A percentile compares a stretch with the other conserved stretches of the same genome.
Conservation (phyloP, 2,113 vertebrate species). For the Microcebus jonahi region DNA sequence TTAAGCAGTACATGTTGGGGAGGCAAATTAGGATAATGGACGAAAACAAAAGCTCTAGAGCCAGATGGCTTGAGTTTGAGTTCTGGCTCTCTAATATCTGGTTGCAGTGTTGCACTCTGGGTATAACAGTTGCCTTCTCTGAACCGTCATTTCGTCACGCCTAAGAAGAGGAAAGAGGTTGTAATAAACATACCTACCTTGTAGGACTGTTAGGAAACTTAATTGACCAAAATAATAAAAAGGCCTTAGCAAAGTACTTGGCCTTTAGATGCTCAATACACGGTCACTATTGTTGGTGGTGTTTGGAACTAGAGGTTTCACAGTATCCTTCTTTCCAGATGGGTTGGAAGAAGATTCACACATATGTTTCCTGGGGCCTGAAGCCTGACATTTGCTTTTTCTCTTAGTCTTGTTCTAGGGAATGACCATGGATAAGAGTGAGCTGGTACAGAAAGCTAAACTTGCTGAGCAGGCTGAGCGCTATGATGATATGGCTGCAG, state of each 20-base stretch:
- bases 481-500: constrained; percentile 98
- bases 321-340: neutral
- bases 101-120: neutral
- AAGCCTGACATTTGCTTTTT: constrained; percentile 11
- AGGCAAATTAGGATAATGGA: neutral
- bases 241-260: neutral
- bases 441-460: constrained; percentile 99
- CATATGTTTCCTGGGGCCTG: neutral
- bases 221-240: neutral
- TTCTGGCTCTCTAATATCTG: neutral
- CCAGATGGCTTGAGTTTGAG: neutral
- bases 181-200: neutral
- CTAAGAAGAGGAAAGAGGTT: neutral
- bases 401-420: constrained; percentile 77
- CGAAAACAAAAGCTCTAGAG: neutral
- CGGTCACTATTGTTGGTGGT: neutral
- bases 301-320: neutral
- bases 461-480: constrained; percentile 98
- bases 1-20: neutral
- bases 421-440: constrained; percentile 96
- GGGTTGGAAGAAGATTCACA: neutral
- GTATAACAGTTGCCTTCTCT: neutral
- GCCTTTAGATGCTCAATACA: neutral
- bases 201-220: neutral
- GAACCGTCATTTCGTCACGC: neutral